These are phyloP conservation scores for Ormyrus thymus DNA, from an alignment of 2,888 invertebrate genomes.

Conservation along the genomic window DNA sequence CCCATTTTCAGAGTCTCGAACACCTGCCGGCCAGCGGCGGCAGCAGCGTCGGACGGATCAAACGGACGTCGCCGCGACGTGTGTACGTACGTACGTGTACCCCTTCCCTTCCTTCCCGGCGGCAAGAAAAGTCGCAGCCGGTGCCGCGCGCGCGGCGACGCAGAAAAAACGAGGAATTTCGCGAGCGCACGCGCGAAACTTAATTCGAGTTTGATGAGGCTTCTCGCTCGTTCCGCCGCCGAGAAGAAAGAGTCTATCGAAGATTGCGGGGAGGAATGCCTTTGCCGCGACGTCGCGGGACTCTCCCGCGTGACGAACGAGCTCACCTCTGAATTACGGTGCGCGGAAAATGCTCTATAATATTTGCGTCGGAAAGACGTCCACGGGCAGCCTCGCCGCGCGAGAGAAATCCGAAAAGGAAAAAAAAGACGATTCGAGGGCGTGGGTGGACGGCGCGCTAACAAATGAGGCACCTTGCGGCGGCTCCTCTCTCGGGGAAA, in stretches of 20 bases:
- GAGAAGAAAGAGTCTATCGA: slow-evolving; percentile 40
- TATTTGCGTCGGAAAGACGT: background rate
- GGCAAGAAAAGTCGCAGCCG: slow-evolving; percentile 34
- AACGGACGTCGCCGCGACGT: slow-evolving; percentile 27
- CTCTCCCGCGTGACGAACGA: background rate
- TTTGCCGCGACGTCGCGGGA: background rate
- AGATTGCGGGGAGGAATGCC: slow-evolving; percentile 38
- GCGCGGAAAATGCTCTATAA: background rate
- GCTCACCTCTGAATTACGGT: background rate
- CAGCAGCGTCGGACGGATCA: slow-evolving; percentile 40
- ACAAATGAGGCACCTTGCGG: slow-evolving; percentile 58
- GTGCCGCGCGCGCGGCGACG: background rate
- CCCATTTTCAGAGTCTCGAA: slow-evolving; percentile 30
- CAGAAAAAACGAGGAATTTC: slow-evolving; percentile 27
- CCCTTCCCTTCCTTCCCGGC: background rate
- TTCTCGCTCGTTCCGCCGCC: background rate
- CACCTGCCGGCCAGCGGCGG: slow-evolving; percentile 22
- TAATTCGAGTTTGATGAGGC: slow-evolving; percentile 44
- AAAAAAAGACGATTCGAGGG: background rate
- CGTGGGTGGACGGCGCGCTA: slow-evolving; percentile 54
- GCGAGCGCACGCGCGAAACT: slow-evolving; percentile 41
- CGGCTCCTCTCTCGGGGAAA: background rate
- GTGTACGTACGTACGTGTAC: slow-evolving; percentile 1
- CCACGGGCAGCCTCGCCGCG: background rate
- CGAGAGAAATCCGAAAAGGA: slow-evolving; percentile 16